Evolutionary conservation across 2,797 vertebrate species (phyloP).

Genomic region (Dipus sagitta): DNA sequence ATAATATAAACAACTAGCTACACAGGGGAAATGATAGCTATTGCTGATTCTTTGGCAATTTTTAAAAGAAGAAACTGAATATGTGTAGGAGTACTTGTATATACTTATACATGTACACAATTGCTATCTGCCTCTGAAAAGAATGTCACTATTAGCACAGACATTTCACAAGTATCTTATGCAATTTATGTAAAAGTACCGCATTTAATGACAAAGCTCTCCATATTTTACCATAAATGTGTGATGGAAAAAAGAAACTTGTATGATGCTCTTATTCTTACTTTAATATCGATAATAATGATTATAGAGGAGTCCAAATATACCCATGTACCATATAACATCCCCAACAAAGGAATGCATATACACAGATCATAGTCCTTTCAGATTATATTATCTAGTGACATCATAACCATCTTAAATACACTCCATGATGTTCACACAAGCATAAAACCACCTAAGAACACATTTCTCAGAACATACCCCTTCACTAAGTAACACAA

Average conservation of each 20-base stretch:
- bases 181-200: constrained; percentile 36
- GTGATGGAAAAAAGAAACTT: constrained; percentile 25
- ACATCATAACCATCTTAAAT: background rate
- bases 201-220: constrained; percentile 54
- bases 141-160: constrained; percentile 26
- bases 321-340: background rate
- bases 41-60: background rate
- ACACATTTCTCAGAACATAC: background rate
- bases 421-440: background rate
- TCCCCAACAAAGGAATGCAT: background rate
- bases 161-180: constrained; percentile 58
- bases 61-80: constrained; percentile 60
- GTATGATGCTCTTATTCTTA: constrained; percentile 31
- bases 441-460: background rate
- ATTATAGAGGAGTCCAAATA: constrained; percentile 39
- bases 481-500: background rate
- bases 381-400: background rate
- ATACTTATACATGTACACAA: background rate
- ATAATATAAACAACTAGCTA: constrained; percentile 54
- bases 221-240: constrained; percentile 12
- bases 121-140: constrained; percentile 58
- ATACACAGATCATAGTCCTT: background rate
- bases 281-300: constrained; percentile 11
- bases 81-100: background rate
- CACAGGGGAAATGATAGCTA: background rate